phyloP scores from a whole-genome alignment of 23 tunicate species.

The Styela clava region DNA sequence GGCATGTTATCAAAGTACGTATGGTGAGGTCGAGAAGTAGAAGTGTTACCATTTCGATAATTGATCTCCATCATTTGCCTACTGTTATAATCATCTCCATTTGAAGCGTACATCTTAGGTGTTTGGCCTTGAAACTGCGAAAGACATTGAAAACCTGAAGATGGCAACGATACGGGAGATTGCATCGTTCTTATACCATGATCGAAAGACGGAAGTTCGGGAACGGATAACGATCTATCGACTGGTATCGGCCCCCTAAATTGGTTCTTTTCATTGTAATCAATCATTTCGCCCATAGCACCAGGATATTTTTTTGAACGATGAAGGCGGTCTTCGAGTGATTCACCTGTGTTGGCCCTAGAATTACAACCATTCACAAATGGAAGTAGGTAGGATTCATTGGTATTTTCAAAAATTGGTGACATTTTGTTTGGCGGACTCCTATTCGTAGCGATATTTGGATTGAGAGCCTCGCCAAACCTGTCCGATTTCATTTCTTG shows the following conservation, averaged over 20 bases:
- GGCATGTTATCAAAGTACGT: not conserved
- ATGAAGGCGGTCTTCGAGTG: not conserved
- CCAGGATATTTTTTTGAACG: not conserved
- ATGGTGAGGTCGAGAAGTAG: not conserved
- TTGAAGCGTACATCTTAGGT: not conserved
- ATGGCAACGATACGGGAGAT: not conserved
- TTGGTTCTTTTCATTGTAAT: not conserved
- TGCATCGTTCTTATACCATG: not conserved
- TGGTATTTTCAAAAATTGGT: not conserved
- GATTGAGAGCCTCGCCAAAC: not conserved
- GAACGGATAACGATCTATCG: slow-evolving; percentile 2
- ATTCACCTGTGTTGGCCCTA: not conserved
- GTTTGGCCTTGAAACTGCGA: not conserved
- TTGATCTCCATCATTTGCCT: not conserved
- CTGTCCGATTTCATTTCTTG: not conserved
- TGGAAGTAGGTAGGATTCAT: not conserved
- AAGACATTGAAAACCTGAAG: not conserved
- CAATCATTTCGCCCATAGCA: not conserved
- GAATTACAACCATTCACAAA: not conserved
- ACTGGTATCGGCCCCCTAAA: not conserved
- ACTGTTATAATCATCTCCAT: not conserved
- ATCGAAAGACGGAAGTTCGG: not conserved
- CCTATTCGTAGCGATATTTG: not conserved
- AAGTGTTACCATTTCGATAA: too few relatives aligned
- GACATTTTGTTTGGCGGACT: not conserved